Base-by-base conservation (phyloP, 2,113 vertebrate genomes). In the Chaenogobius annularis region DNA sequence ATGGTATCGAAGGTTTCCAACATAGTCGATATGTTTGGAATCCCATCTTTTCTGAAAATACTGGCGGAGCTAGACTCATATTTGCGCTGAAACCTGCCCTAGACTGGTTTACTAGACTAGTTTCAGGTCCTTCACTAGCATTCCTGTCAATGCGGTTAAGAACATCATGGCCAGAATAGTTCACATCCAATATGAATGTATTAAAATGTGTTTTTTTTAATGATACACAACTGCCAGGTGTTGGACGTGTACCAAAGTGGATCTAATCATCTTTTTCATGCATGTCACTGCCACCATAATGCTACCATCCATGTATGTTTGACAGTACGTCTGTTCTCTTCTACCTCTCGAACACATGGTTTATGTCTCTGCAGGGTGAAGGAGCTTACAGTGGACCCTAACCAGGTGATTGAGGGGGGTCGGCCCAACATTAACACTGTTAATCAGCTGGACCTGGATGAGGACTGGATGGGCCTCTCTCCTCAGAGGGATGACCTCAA, bases 401-500 rank as follows among this genome's bases (percentile, higher is more conserved):
- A 85, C 81, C 88, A 92, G 0, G 78, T 95, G 65, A 95, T 94
- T 3, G 97, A 98, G 72, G 93, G 92, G 23, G 93, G 94, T 58
- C 94, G 92, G 66, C 83, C 96, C 74, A 93, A 96, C 87, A 95
- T 96, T 78, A 94, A 96, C 7, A 8, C 91, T 47, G 90, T 96
- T 75, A 97, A 90, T 90, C 96, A 98, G 90, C 94, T 98, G 40
- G 95, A 98, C 0, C 94, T 98, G 82, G 97, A 98, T 59, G 94
- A 96, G 93, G 95, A 96, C 44, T 91, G 90, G 89, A 93, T 98
- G 70, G 96, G 95, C 3, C 96, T 95, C 84, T 99, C 98, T 55
- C 97, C 97, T 68, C 97, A 99, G 87, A 95, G 96, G 77, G 98
- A 99, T 79, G 98, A 99, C 92, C 95, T 99, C 73, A 99, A 99